phyloP scores from a whole-genome alignment of 2,113 vertebrate genomes.

The Cariama cristata region DNA sequence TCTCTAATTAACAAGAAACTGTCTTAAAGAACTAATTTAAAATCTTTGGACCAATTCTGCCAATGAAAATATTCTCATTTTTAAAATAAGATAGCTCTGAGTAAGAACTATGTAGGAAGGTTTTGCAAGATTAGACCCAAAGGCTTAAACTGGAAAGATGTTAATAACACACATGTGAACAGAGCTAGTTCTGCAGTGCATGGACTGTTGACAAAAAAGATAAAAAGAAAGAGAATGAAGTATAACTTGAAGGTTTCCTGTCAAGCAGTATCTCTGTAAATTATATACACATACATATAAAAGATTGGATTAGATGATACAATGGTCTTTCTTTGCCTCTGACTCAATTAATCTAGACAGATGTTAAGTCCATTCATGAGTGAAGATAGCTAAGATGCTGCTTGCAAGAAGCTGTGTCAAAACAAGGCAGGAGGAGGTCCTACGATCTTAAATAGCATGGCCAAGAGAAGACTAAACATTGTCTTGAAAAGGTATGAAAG shows the following conservation, averaged over 20 bases:
- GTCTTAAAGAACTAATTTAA: neutral
- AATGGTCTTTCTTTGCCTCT: neutral
- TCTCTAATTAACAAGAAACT: constrained; percentile 21
- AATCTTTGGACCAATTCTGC: neutral
- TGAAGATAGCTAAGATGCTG: neutral
- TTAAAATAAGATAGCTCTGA: neutral
- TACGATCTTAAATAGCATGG: neutral
- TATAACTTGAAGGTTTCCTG: neutral
- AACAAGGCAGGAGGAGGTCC: neutral
- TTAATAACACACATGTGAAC: neutral
- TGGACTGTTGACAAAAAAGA: neutral
- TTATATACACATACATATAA: neutral
- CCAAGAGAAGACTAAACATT: neutral
- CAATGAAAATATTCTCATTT: neutral
- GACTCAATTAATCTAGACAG: neutral
- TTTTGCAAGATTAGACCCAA: constrained; percentile 7
- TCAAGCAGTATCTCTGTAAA: neutral
- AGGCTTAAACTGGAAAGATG: neutral
- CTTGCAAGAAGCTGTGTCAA: neutral
- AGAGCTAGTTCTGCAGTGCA: neutral
- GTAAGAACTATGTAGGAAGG: constrained; percentile 19
- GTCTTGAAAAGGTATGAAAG: neutral
- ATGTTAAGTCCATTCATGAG: neutral
- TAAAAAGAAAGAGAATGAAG: neutral
- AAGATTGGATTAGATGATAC: neutral